These are phyloP conservation scores for Protula sp. DNA, from an alignment of 2,888 invertebrate species.

Conservation along the genomic window DNA sequence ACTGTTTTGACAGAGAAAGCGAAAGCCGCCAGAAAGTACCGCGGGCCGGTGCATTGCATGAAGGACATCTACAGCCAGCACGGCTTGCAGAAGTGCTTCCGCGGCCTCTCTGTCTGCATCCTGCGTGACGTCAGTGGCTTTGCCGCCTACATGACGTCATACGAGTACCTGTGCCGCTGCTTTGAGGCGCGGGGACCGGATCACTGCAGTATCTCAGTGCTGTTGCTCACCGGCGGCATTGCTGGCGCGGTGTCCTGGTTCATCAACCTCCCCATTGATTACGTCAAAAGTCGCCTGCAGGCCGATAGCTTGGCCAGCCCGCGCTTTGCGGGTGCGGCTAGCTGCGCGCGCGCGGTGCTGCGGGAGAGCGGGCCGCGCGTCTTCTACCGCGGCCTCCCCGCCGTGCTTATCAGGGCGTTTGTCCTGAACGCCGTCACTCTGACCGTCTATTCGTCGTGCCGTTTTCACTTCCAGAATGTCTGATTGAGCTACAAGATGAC, in stretches of 20 bases:
- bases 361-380: slow-evolving; percentile 60
- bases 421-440: slow-evolving; percentile 68
- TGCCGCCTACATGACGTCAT: slow-evolving; percentile 62
- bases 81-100: slow-evolving; percentile 38
- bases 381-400: slow-evolving; percentile 64
- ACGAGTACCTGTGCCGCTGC: slow-evolving; percentile 55
- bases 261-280: slow-evolving; percentile 67
- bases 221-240: slow-evolving; percentile 47
- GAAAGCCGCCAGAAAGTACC: too few relatives aligned
- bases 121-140: slow-evolving; percentile 62
- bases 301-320: slow-evolving; percentile 57
- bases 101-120: slow-evolving; percentile 46
- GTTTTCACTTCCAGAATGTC: too few relatives aligned
- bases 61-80: slow-evolving; percentile 57
- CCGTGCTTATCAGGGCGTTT: slow-evolving; percentile 64
- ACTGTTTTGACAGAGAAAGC: too few relatives aligned
- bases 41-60: slow-evolving; percentile 58
- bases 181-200: slow-evolving; percentile 1
- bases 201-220: slow-evolving; percentile 1
- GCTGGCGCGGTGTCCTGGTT: slow-evolving; percentile 65
- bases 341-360: slow-evolving; percentile 61
- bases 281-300: slow-evolving; percentile 70
- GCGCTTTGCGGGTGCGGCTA: slow-evolving; percentile 61
- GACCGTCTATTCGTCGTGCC: not conserved
- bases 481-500: too few relatives aligned